Base-by-base conservation (phyloP, 2,888 invertebrate species). In the Microctonus aethiopoides region DNA sequence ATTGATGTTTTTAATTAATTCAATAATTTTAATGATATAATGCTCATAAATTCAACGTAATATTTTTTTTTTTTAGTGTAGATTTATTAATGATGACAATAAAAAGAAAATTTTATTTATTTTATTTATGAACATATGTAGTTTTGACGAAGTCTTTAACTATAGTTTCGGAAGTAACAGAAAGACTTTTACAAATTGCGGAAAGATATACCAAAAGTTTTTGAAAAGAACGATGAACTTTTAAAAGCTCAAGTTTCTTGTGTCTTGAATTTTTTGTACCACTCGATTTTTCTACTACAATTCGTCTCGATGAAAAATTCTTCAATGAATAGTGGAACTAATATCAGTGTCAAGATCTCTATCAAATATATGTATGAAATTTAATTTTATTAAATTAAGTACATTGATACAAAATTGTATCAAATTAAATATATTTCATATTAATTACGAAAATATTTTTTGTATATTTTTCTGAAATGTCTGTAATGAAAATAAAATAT, bases 121-220 rank as follows among this genome's bases (percentile, higher is more conserved):
- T n/a, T n/a, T n/a, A 64, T 52, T 46, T 16, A 67, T 67, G 61
- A 67, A 71, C 64, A 67, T 67, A 74, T 20, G 71, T 81, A 83
- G 77, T 79, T 80, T 65, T 72, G 75, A 79, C 77, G 76, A 81
- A 79, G 80, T 79, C 81, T 2, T 82, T 80, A 82, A 80, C 77
- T 74, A 73, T 74, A 73, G 54, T 51, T 59, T 67, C 72, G 75
- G 74, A 78, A 76, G 75, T 74, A 72, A 70, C 71, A 71, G 63
- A 70, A 71, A 76, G 69, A 72, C 74, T 70, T 65, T 16, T 26
- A 65, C 59, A 20, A 26, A 70, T 59, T 11, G 56, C 51, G 32
- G 59, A n/a, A n/a, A 56, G 46, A 54, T 46, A 20, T 34, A 57
- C 62, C 11, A 36, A 63, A 20, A 36, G 39, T 59, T 29, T 26